Evolutionary conservation across 2,888 invertebrate species (phyloP).

Genomic region (Aporophyla nigra): DNA sequence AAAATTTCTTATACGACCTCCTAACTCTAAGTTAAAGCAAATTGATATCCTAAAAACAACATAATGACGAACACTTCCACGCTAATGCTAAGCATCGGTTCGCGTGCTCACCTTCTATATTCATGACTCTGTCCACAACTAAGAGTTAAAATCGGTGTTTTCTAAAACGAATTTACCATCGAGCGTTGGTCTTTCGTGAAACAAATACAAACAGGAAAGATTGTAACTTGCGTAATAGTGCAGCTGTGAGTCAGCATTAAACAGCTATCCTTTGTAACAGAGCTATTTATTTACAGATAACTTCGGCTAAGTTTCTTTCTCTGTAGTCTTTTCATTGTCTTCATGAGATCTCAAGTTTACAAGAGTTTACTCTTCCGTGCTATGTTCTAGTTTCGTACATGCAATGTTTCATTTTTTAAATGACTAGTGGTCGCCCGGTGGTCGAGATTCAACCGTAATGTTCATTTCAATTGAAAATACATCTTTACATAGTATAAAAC

Average conservation of each 20-base stretch:
- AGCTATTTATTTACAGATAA: conserved; percentile 76
- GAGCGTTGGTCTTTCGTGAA: conserved; percentile 28
- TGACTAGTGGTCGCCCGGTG: background rate
- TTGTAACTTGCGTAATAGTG: conserved; percentile 67
- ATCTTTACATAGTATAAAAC: no score
- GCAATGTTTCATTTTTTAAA: conserved; percentile 25
- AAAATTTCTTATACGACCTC: no score
- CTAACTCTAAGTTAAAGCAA: conserved; percentile 31
- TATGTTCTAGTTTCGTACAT: conserved; percentile 34
- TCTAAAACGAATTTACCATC: conserved; percentile 58
- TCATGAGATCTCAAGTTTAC: conserved; percentile 68
- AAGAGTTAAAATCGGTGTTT: conserved; percentile 67
- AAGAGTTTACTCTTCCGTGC: conserved; percentile 60
- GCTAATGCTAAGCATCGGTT: conserved; percentile 71
- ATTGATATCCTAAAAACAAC: conserved; percentile 50
- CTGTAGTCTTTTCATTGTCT: conserved; percentile 71
- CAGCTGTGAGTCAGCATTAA: conserved; percentile 71
- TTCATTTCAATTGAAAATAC: no score
- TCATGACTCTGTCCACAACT: conserved; percentile 67
- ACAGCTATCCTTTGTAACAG: conserved; percentile 75
- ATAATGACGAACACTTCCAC: conserved; percentile 56
- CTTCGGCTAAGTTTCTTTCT: conserved; percentile 72
- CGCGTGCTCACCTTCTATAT: conserved; percentile 73
- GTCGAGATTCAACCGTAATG: no score
- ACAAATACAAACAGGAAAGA: conserved; percentile 59